These are phyloP conservation scores for Neogale vison DNA, from an alignment of 2,113 vertebrate genomes.

Conservation along the genomic window DNA sequence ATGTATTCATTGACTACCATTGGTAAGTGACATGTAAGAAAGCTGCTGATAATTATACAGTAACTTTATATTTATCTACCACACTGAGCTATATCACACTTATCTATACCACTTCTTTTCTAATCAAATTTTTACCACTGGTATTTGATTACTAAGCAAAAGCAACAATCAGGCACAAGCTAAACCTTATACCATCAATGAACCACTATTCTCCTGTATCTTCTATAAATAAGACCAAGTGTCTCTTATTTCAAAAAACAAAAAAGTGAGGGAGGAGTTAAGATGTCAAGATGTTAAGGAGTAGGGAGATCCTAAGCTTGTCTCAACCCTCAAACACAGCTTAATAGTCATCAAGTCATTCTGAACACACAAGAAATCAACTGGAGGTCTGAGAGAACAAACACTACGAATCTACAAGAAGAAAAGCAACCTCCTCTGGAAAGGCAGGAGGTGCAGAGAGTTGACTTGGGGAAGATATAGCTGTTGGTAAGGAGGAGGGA, in stretches of 20 bases:
- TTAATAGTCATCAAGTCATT: background rate
- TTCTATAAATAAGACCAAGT: background rate
- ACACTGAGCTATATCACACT: background rate
- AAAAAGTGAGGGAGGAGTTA: background rate
- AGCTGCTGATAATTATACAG: background rate
- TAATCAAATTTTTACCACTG: background rate
- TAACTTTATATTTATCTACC: background rate
- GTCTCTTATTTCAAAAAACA: background rate
- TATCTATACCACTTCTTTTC: background rate
- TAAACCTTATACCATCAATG: background rate
- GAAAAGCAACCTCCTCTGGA: background rate
- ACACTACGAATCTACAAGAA: background rate
- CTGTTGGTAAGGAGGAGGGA: background rate
- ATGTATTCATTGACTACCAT: background rate
- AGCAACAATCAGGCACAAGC: background rate
- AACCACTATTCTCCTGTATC: background rate
- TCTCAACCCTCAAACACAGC: background rate
- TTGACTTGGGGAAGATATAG: background rate
- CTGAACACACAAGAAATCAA: background rate
- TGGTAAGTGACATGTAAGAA: background rate
- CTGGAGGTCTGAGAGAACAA: background rate
- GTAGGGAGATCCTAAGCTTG: background rate
- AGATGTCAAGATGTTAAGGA: background rate
- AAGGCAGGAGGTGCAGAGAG: background rate
- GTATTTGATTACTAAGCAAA: background rate